Base-by-base conservation (phyloP, 2,888 invertebrate species). In the Synanthedon tipuliformis region DNA sequence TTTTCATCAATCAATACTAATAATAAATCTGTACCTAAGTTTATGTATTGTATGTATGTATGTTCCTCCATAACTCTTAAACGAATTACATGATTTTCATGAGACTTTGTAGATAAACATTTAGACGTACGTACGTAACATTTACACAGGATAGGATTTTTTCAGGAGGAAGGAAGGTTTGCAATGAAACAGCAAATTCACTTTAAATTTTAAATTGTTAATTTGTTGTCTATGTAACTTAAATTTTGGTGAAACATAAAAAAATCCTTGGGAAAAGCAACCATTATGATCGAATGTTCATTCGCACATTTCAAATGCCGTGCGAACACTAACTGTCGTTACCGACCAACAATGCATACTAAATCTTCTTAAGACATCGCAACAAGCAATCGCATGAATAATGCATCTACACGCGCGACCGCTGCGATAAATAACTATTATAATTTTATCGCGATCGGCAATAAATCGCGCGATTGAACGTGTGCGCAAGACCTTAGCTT, bases 361-460 rank as follows among this genome's bases (percentile, higher is more conserved):
- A 75, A 81, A 81, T 76, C 61, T 63, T 50, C 41, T 66, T 63
- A 65, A 65, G 72, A 71, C 77, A 69, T 69, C 70, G 69, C 71
- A 68, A 69, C 68, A 69, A 64, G 63, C 67, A 59, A 64, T 66
- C 65, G 59, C 59, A 82, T 84, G 82, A 84, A 84, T 83, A 79
- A 83, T 83, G 78, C 81, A 83, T 65, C 69, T 71, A 75, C 78
- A 78, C 79, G 80, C 67, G 69, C 63, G 57, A 55, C 48, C 61
- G 57, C 61, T 61, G 68, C 75, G 73, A 81, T 84, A 83, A 83
- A 83, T 83, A 79, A 82, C 81, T 79, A 81, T 83, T 83, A 82
- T 83, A 81, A 83, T 84, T 82, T 83, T 82, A 81, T 83, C 80
- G 77, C 65, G 73, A 71, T 74, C 69, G 69, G 68, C 72, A 75